Conservation (phyloP, 2,797 vertebrate species). For the Sebastes vulpes region DNA sequence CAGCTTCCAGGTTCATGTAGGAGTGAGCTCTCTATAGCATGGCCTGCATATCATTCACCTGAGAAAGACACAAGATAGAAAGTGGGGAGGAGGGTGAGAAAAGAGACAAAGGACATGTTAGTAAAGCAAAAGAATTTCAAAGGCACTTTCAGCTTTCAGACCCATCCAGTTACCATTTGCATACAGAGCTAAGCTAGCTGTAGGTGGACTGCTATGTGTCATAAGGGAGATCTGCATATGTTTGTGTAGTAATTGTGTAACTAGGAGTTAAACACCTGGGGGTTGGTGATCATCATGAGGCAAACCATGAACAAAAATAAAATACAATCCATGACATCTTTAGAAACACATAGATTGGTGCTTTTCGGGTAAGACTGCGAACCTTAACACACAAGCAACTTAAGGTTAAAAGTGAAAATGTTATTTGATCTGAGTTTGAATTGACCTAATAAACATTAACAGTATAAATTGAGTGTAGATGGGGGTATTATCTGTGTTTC, state of each 20-base stretch:
- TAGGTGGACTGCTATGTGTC: background rate
- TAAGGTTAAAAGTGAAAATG: background rate
- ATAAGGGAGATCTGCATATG: background rate
- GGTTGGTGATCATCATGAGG: background rate
- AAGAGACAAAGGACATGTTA: conserved; percentile 27
- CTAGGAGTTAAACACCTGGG: background rate
- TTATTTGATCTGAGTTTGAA: background rate
- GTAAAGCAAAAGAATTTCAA: background rate
- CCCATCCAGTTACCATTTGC: background rate
- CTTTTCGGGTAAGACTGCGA: background rate
- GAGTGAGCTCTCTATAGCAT: background rate
- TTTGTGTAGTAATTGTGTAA: background rate
- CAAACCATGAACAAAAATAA: background rate
- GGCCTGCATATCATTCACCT: conserved; percentile 50
- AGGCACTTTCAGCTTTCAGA: background rate
- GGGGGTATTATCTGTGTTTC: background rate
- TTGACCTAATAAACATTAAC: background rate
- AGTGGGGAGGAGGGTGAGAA: conserved; percentile 5
- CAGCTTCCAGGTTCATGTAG: conserved; percentile 15
- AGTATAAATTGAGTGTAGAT: background rate
- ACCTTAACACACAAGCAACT: background rate
- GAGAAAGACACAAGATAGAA: conserved; percentile 21
- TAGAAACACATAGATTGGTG: background rate
- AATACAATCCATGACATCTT: background rate
- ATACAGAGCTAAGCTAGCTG: background rate